Conservation (phyloP, 2,113 vertebrate species). For the Halichoerus grypus region DNA sequence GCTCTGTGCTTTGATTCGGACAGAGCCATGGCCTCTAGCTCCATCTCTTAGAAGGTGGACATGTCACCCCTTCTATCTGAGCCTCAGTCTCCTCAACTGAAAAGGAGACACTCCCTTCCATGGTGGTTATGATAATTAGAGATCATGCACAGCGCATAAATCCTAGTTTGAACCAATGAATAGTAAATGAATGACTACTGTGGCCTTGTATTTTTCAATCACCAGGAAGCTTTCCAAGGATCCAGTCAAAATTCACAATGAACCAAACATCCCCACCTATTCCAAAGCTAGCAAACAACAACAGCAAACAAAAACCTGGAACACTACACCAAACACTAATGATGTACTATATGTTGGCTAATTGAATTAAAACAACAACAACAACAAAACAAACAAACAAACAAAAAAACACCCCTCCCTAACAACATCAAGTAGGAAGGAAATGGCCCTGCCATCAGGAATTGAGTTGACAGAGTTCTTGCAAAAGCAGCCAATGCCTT, state of each 20-base stretch:
- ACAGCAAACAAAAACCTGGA: background rate
- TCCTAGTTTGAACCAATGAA: background rate
- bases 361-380: background rate
- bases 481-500: background rate
- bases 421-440: background rate
- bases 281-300: background rate
- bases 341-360: background rate
- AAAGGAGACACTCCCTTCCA: background rate
- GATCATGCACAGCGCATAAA: background rate
- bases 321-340: background rate
- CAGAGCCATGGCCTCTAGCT: background rate
- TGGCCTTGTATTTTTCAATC: slow-evolving; percentile 10
- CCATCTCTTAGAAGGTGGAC: background rate
- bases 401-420: background rate
- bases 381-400: background rate
- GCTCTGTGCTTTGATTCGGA: background rate
- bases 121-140: background rate
- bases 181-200: background rate
- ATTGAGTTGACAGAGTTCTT: background rate
- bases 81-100: background rate
- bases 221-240: background rate
- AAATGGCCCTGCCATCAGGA: background rate
- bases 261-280: background rate
- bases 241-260: background rate
- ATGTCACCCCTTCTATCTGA: background rate